Conservation (phyloP, 2,888 invertebrate species). For the Polyploca ridens region DNA sequence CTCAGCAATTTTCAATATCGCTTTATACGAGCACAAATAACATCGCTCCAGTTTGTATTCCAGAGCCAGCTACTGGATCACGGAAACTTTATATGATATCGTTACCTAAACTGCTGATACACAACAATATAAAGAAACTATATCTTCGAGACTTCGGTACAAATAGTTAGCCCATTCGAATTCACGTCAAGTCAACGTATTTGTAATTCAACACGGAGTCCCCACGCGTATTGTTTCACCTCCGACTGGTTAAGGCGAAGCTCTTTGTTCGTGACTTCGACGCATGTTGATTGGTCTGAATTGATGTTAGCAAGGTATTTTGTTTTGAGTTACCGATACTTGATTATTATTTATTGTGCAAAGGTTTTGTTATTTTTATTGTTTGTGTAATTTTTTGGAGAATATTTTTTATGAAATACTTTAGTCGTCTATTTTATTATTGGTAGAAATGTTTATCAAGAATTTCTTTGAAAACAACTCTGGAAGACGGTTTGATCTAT, state of each 20-base stretch:
- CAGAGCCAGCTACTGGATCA: not conserved
- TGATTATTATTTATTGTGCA: too few relatives aligned
- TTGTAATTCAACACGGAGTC: slow-evolving; percentile 80
- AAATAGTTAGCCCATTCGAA: slow-evolving; percentile 64
- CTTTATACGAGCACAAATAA: slow-evolving; percentile 1
- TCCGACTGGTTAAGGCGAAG: slow-evolving; percentile 50
- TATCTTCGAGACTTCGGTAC: not conserved
- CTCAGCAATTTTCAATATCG: not conserved
- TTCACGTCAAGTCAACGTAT: slow-evolving; percentile 78
- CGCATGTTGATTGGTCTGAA: not conserved
- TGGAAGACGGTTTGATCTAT: too few relatives aligned
- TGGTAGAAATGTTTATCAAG: too few relatives aligned
- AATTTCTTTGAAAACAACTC: too few relatives aligned
- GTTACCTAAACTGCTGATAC: slow-evolving; percentile 10
- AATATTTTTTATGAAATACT: too few relatives aligned
- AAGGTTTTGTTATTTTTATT: too few relatives aligned
- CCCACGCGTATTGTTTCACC: slow-evolving; percentile 77
- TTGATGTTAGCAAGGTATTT: not conserved
- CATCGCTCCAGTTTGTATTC: not conserved
- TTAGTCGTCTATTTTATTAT: too few relatives aligned
- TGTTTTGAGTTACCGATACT: not conserved
- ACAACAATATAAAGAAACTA: slow-evolving; percentile 11
- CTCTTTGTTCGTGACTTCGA: slow-evolving; percentile 25
- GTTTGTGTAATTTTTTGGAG: not conserved
- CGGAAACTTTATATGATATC: slow-evolving; percentile 9